Evolutionary conservation across 2,888 invertebrate genomes (phyloP).

Genomic region (Ischnura elegans): DNA sequence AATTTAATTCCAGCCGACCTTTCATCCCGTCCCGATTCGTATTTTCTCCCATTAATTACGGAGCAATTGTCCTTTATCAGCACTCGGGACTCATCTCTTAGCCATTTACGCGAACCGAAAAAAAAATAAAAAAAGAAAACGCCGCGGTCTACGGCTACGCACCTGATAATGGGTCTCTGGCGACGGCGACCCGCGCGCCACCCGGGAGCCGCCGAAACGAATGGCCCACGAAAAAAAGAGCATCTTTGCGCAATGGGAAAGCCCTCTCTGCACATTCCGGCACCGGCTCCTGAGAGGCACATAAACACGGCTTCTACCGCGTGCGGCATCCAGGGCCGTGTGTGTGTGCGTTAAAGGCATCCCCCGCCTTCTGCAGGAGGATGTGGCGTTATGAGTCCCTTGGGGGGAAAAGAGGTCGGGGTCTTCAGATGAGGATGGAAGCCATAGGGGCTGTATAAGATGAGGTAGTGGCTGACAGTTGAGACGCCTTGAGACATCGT

Average conservation of each 20-base stretch:
- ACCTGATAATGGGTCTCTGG: not conserved
- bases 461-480: conserved; percentile 59
- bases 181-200: not conserved
- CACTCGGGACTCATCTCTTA: not conserved
- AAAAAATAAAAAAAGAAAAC: too few relatives aligned
- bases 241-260: conserved; percentile 13
- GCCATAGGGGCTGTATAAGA: conserved; percentile 61
- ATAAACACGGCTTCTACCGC: conserved; percentile 51
- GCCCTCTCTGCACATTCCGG: not conserved
- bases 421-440: conserved; percentile 58
- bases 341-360: conserved; percentile 52
- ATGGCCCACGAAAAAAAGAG: not conserved
- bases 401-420: conserved; percentile 61
- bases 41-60: not conserved
- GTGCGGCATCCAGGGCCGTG: not conserved
- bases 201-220: not conserved
- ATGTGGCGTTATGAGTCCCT: conserved; percentile 37
- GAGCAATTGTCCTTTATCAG: conserved; percentile 2
- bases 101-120: not conserved
- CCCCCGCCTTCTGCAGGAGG: not conserved
- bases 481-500: conserved; percentile 26
- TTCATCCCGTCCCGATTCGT: not conserved
- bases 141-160: not conserved
- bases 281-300: conserved; percentile 39
- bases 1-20: not conserved